These are phyloP conservation scores for Sorex maritimensis DNA, from an alignment of 2,797 vertebrate species.

Conservation along the genomic window DNA sequence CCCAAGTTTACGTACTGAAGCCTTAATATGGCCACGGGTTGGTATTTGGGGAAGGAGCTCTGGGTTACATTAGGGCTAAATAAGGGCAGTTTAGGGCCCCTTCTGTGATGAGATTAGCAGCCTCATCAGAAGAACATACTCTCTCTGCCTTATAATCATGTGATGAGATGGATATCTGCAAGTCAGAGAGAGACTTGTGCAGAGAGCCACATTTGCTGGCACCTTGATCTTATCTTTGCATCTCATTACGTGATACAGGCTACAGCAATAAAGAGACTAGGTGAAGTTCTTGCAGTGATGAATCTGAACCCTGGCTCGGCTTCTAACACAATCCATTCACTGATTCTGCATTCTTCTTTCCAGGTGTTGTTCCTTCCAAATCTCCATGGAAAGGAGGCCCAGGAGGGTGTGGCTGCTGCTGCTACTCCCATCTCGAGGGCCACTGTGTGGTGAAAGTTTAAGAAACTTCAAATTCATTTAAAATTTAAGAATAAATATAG, in stretches of 20 bases:
- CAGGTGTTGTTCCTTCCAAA: neutral
- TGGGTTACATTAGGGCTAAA: neutral
- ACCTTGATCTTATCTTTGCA: constrained; percentile 9
- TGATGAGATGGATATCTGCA: neutral
- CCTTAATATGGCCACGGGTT: no score
- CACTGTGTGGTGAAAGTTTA: constrained; percentile 21
- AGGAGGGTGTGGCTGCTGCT: neutral
- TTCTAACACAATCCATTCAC: neutral
- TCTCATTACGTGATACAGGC: neutral
- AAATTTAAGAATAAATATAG: constrained; percentile 55
- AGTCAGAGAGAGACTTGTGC: neutral
- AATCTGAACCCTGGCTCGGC: neutral
- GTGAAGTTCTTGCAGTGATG: neutral
- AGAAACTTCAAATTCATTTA: neutral
- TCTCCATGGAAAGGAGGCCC: neutral
- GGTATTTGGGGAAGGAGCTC: neutral
- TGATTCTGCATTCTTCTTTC: neutral
- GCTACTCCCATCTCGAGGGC: no score
- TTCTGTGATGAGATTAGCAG: neutral
- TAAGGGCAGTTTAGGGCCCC: neutral
- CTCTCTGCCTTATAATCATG: neutral
- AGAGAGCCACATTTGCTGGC: neutral
- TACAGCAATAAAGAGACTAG: neutral
- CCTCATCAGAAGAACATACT: neutral
- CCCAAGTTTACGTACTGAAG: neutral